Conservation (phyloP, 2,888 invertebrate genomes). For the Nomada lathburiana region DNA sequence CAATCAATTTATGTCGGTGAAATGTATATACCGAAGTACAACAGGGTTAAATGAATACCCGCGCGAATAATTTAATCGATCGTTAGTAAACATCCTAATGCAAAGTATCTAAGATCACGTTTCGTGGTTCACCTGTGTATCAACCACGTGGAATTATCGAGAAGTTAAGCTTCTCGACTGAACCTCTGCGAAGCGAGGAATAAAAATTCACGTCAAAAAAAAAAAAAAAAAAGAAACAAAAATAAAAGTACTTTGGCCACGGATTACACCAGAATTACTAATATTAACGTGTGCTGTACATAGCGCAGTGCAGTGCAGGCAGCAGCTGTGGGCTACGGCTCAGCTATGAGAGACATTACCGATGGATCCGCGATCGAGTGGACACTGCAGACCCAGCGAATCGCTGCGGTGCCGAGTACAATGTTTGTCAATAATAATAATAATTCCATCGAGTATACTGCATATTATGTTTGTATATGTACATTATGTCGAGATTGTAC, state of each 20-base stretch:
- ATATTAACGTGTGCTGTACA: slow-evolving; percentile 82
- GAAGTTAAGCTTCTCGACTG: not conserved
- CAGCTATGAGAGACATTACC: slow-evolving; percentile 79
- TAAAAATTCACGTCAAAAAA: no score
- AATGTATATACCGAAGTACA: no score
- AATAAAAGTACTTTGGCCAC: slow-evolving; percentile 61
- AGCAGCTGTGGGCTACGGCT: slow-evolving; percentile 84
- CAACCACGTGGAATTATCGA: no score
- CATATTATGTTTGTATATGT: slow-evolving; percentile 82
- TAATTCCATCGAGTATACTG: slow-evolving; percentile 71
- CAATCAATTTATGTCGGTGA: not conserved
- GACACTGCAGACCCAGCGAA: slow-evolving; percentile 76
- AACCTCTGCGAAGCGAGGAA: not conserved
- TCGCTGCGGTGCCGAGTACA: slow-evolving; percentile 71
- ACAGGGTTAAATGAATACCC: no score
- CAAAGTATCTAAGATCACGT: no score
- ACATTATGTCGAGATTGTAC: slow-evolving; percentile 81
- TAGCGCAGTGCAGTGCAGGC: slow-evolving; percentile 84
- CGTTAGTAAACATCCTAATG: no score
- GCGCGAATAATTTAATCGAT: no score
- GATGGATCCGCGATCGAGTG: slow-evolving; percentile 77
- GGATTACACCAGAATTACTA: slow-evolving; percentile 79
- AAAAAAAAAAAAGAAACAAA: not conserved
- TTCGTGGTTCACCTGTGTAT: no score
- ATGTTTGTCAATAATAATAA: slow-evolving; percentile 57